Percentiles rank a stretch among this genome's conserved stretches.
Evolutionary conservation across 2,113 vertebrate genomes (phyloP).

Genomic region (Hemicordylus capensis): DNA sequence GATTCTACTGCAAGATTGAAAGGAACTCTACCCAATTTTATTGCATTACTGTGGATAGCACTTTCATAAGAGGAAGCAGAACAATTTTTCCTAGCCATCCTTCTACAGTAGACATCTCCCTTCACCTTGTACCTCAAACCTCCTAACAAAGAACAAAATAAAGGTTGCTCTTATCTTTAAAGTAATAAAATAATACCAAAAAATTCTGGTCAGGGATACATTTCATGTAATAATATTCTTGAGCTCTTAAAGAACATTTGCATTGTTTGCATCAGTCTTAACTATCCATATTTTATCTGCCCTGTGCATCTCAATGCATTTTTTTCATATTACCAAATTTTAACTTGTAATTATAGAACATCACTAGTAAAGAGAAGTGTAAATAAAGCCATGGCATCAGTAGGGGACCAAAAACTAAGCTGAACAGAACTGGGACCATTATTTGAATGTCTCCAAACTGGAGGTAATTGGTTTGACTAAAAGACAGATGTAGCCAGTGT

Average conservation of each 20-base stretch:
- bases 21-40: constrained; percentile 2
- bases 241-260: neutral
- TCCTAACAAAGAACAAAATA: neutral
- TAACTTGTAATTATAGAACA: neutral
- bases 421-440: neutral
- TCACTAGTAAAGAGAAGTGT: neutral
- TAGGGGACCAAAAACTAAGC: neutral
- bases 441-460: neutral
- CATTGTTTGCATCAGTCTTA: neutral
- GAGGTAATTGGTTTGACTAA: neutral
- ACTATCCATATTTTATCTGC: neutral
- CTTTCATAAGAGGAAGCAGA: neutral
- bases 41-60: neutral
- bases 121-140: neutral
- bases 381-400: neutral
- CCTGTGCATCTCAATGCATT: neutral
- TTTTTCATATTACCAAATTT: neutral
- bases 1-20: neutral
- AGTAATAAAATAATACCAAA: neutral
- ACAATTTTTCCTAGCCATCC: neutral
- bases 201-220: neutral
- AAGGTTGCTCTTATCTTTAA: neutral
- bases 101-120: neutral
- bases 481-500: too few species aligned
- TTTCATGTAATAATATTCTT: neutral